A percentile compares a stretch with the other conserved stretches of the same genome.
These are phyloP conservation scores for Agrypnia vestita DNA, from an alignment of 1,140 invertebrate genomes.

Conservation along the genomic window DNA sequence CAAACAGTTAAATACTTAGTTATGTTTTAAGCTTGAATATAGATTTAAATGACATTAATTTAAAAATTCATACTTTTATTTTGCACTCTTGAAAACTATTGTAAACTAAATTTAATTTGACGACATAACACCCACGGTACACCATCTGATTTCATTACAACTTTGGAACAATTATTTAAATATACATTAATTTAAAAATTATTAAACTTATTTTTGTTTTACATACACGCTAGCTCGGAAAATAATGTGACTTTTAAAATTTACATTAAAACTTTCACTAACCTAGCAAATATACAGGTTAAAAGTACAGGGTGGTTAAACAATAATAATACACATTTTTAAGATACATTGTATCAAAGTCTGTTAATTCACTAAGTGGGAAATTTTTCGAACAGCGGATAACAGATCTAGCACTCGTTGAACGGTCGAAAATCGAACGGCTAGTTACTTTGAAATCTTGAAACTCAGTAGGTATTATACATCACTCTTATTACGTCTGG, in stretches of 20 bases:
- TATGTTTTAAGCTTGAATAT: not conserved
- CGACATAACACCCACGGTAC: constrained; percentile 40
- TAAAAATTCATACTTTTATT: constrained; percentile 7
- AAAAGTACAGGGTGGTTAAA: constrained; percentile 45
- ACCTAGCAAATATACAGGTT: constrained; percentile 51
- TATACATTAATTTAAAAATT: constrained; percentile 50
- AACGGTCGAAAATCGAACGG: constrained; percentile 47
- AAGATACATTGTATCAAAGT: constrained; percentile 38
- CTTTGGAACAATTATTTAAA: constrained; percentile 60
- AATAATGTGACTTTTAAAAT: constrained; percentile 44
- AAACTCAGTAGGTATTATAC: not conserved
- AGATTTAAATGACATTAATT: not conserved
- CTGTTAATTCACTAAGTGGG: constrained; percentile 43
- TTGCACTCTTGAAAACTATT: constrained; percentile 19
- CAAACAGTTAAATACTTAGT: too few relatives aligned
- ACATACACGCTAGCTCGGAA: constrained; percentile 43
- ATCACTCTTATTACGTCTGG: not conserved
- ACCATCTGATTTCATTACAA: constrained; percentile 54
- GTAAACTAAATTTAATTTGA: constrained; percentile 10
- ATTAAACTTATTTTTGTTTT: constrained; percentile 48
- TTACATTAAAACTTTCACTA: constrained; percentile 53
- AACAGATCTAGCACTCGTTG: constrained; percentile 72
- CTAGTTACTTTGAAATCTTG: constrained; percentile 10
- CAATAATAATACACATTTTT: constrained; percentile 48
- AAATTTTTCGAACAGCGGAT: constrained; percentile 75